These are phyloP conservation scores for Calvadosia cruxmelitensis DNA, from an alignment of 30 jellyfish, hydroid and myxozoan species.

Conservation along the genomic window DNA sequence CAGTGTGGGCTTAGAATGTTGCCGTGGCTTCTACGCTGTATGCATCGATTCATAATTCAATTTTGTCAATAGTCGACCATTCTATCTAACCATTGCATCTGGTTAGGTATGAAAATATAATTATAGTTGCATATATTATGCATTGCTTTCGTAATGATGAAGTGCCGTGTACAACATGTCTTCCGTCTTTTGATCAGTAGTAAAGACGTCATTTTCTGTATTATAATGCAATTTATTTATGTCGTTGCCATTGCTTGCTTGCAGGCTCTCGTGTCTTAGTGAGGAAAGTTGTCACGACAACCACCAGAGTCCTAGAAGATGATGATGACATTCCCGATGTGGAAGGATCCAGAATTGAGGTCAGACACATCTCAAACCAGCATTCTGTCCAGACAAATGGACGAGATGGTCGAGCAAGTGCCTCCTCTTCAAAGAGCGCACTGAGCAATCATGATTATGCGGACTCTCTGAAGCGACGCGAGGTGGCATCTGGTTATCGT, in stretches of 20 bases:
- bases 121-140: no score
- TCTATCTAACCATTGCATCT: no score
- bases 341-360: background rate
- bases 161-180: no score
- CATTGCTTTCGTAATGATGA: no score
- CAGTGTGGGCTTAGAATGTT: no score
- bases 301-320: constrained; percentile 43
- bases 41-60: no score
- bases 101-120: no score
- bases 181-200: no score
- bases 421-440: background rate
- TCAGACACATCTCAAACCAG: background rate
- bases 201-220: no score
- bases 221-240: no score
- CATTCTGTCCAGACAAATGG: background rate
- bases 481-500: background rate
- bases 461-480: background rate
- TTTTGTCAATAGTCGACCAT: no score
- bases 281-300: constrained; percentile 36
- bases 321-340: constrained; percentile 48
- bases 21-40: no score
- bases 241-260: background rate
- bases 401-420: background rate
- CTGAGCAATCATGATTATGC: background rate
- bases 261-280: constrained; percentile 46